These are phyloP conservation scores for Ficedula albicollis DNA, from an alignment of 2,797 vertebrate species.

Conservation along the genomic window DNA sequence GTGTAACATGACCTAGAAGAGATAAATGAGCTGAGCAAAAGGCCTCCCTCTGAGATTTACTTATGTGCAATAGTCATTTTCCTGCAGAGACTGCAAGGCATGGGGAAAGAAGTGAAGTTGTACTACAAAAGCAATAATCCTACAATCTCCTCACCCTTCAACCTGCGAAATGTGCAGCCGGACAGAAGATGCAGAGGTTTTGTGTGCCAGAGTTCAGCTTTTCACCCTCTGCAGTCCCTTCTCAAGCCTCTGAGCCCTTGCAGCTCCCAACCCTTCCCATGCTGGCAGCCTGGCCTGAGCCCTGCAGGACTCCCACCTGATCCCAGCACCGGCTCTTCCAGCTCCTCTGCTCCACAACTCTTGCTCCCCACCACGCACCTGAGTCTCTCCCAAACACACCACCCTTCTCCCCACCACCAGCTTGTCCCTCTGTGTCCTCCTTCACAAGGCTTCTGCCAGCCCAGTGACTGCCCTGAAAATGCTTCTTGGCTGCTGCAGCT, in stretches of 20 bases:
- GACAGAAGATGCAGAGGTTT: not conserved
- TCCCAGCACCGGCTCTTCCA: not conserved
- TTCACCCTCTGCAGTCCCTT: not conserved
- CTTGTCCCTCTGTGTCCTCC: not conserved
- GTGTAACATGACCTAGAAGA: not conserved
- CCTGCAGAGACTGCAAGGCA: not conserved
- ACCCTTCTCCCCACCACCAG: not conserved
- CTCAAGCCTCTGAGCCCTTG: not conserved
- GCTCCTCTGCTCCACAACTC: not conserved
- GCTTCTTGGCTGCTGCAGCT: not conserved
- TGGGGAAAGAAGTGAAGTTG: not conserved
- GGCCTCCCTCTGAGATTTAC: not conserved
- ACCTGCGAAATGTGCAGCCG: not conserved
- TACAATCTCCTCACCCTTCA: not conserved
- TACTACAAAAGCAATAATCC: not conserved
- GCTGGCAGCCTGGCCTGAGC: not conserved
- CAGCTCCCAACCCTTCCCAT: not conserved
- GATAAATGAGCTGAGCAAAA: not conserved
- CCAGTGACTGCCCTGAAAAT: accelerated
- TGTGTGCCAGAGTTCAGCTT: not conserved
- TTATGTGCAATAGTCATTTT: accelerated
- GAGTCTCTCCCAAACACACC: not conserved
- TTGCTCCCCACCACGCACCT: accelerated
- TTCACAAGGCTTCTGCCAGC: not conserved
- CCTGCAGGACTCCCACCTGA: accelerated